Conservation (phyloP, 2,888 invertebrate species). For the Ischnura elegans region DNA sequence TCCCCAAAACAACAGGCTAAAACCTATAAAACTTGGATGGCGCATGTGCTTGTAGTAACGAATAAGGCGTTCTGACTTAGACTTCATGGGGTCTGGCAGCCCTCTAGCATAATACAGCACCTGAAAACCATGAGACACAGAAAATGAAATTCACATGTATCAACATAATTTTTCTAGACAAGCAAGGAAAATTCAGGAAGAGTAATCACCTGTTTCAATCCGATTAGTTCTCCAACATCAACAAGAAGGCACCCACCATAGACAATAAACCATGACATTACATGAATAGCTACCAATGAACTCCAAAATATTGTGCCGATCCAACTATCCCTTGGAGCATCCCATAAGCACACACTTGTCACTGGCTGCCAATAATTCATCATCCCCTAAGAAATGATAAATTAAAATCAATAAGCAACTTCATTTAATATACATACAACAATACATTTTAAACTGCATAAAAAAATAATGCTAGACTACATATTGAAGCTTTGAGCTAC, state of each 20-base stretch:
- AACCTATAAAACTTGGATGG: constrained; percentile 54
- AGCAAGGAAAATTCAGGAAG: neutral
- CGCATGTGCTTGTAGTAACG: constrained; percentile 50
- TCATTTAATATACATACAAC: too few relatives aligned
- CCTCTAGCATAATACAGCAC: constrained; percentile 38
- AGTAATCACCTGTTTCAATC: constrained; percentile 26
- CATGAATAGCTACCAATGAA: neutral
- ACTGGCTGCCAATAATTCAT: constrained; percentile 45
- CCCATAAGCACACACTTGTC: constrained; percentile 3
- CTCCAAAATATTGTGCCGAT: constrained; percentile 3
- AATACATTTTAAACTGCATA: too few relatives aligned
- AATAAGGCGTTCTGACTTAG: constrained; percentile 22
- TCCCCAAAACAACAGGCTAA: constrained; percentile 11
- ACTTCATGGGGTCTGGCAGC: constrained; percentile 44
- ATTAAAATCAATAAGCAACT: neutral
- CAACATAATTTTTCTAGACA: neutral
- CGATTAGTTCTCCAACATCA: constrained; percentile 55
- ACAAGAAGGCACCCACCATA: constrained; percentile 55
- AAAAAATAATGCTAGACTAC: too few relatives aligned
- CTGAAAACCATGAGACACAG: constrained; percentile 17
- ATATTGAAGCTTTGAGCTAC: too few relatives aligned
- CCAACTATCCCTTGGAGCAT: neutral
- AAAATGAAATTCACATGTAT: neutral
- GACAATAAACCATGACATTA: constrained; percentile 33
- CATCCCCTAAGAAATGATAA: neutral